Evolutionary conservation across 1,140 invertebrate genomes (phyloP).

Genomic region (Lucilia sericata): DNA sequence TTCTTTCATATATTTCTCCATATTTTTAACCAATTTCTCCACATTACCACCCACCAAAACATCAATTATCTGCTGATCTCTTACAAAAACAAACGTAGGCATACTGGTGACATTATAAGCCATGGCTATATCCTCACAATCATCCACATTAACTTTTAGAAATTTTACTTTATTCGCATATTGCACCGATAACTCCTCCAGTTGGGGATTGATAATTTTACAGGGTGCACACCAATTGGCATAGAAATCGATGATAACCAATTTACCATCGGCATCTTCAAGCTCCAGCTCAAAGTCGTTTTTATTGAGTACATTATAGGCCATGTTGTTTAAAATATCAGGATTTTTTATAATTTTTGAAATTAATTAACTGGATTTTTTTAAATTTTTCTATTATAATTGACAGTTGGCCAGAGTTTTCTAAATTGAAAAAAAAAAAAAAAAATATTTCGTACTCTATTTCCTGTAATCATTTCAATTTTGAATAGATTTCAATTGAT

Average conservation of each 20-base stretch:
- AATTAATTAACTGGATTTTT: not conserved
- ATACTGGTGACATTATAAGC: slow-evolving; percentile 87
- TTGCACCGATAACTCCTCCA: slow-evolving; percentile 75
- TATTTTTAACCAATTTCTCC: slow-evolving; percentile 77
- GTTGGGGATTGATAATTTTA: slow-evolving; percentile 87
- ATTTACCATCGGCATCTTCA: slow-evolving; percentile 79
- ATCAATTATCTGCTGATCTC: slow-evolving; percentile 79
- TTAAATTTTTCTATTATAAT: not conserved
- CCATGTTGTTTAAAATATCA: slow-evolving; percentile 47
- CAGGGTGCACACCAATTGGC: slow-evolving; percentile 90
- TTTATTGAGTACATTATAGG: slow-evolving; percentile 64
- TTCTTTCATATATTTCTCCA: slow-evolving; percentile 69
- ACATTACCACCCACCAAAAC: slow-evolving; percentile 84
- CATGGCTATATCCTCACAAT: slow-evolving; percentile 84
- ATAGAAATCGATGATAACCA: slow-evolving; percentile 91
- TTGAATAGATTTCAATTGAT: no score
- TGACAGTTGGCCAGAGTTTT: no score
- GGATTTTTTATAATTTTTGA: slow-evolving; percentile 16
- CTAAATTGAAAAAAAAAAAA: no score
- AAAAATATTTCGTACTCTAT: no score
- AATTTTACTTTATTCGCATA: slow-evolving; percentile 66
- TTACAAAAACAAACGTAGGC: slow-evolving; percentile 96
- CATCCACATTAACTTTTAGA: slow-evolving; percentile 89
- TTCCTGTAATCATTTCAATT: no score
- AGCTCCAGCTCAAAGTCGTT: slow-evolving; percentile 70